Percentiles rank a stretch among this genome's conserved stretches.
Evolutionary conservation across 2,113 vertebrate species (phyloP).

Genomic region (Procapra przewalskii): DNA sequence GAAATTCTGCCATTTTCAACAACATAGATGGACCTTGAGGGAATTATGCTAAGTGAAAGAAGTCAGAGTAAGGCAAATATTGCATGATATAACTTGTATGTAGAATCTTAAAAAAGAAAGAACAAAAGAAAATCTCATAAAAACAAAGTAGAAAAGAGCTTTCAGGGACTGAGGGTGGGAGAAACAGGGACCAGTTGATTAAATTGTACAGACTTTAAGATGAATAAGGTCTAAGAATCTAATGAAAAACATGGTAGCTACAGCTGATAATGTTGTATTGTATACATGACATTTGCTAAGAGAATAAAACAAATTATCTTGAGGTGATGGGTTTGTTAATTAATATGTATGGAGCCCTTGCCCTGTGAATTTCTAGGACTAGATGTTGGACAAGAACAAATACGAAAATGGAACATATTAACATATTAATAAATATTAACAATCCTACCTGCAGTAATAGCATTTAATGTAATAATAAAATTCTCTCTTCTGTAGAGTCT

Average conservation of each 20-base stretch:
- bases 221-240: neutral
- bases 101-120: neutral
- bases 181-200: neutral
- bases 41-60: neutral
- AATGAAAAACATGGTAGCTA: neutral
- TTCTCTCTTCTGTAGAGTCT: neutral
- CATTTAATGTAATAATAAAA: neutral
- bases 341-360: neutral
- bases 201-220: neutral
- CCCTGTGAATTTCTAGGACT: neutral
- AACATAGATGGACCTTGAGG: neutral
- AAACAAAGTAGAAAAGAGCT: neutral
- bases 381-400: neutral
- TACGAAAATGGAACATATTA: neutral
- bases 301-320: neutral
- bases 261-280: neutral
- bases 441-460: neutral
- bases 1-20: neutral
- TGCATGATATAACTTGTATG: neutral
- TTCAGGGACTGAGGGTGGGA: neutral
- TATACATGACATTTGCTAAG: neutral
- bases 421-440: neutral
- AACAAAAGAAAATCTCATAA: neutral
- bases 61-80: neutral
- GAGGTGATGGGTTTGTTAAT: neutral